Base-by-base conservation (phyloP, 2,797 vertebrate genomes). In the Aratinga solstitialis region DNA sequence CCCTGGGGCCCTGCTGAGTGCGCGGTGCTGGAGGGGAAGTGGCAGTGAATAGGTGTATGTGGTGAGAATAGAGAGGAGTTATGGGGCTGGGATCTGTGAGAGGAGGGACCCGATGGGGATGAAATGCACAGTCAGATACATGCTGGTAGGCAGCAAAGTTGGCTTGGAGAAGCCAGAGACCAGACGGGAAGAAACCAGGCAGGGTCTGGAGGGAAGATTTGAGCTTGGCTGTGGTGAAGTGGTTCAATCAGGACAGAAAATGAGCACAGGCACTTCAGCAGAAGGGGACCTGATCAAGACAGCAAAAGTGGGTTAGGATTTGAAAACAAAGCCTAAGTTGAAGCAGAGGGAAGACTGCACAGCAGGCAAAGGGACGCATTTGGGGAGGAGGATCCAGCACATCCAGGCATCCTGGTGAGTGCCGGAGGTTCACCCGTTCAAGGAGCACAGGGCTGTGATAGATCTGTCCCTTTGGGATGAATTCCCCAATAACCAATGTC, bases 61-160 rank as follows among this genome's bases (percentile, higher is more conserved):
- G 63, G 32, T 65, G 68, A 42, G 32, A 53, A 24, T 2, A 43
- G 58, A 29, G n/a, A 38, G 13, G 19, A 51, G 27, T 32, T 50
- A 0, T 3, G 13, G 34, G 68, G 29, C 32, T 62, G 65, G 27
- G 50, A 16, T 9, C 20, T 58, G 56, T 10, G 48, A 29, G 40
- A 45, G 51, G 9, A 51, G 21, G 18, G 43, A 54, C 14, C 4
- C 14, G 5, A 2, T 2, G 32, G 23, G 59, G 19, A 34, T 42
- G 36, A 40, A 48, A 19, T 1, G 1, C 24, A 13, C 47, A 18
- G 48, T 21, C 1, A 10, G 3, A 32, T 0, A 56, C 1, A 1
- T 6, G 42, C 34, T 0, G 16, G 23, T 6, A 17, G 42, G 53
- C 32, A 9, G 18, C 12, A 40, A 38, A 0, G 1, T 3, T n/a